Evolutionary conservation across 2,113 vertebrate species (phyloP), one percentile per base, ranked within the genome.

Genomic region (Coracopsis vasa): DNA sequence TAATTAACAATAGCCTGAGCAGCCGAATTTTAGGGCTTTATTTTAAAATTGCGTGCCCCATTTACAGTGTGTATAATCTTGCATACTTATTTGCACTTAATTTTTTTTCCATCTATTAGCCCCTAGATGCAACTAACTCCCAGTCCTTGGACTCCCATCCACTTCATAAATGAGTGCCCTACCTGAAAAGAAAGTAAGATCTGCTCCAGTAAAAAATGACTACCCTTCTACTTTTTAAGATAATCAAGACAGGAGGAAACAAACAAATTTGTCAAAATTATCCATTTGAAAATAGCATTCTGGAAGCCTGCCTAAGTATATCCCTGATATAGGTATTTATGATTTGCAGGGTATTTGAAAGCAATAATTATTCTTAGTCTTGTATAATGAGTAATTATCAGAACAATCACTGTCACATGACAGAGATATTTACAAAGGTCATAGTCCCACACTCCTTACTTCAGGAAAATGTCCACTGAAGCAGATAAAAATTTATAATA

Each of bases 1-100:
- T 97, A 97, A 98, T 97, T 97, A 98, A 95, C 94, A 97, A 90
- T 93, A 85, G 72, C 62, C 69, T 91, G 64, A 97, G 95, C 35
- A 87, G 91, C 54, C 79, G 74, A 96, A 96, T 97, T 98, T 97
- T 97, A 96, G 47, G 75, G 62, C 51, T 96, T 93, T 97, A 70
- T 97, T 98, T 96, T 83, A 95, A 95, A 96, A 96, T 83, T 77
- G 47, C 33, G 65, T 92, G 86, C n/a, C 86, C 73, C 86, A 91
- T 96, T 97, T 97, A 71, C 79, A 91, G 35, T 48, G 44, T 94
- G 62, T 80, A 94, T 97, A 90, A 80, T 97, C 74, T 95, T 82
- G 65, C 64, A 65, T 86, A 91, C 29, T 67, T 95, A 96, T 92
- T 95, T 91, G 58, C 27, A 64, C 21, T 54, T 88, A 65, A 54